phyloP scores from a whole-genome alignment of 2,888 invertebrate genomes.

The Heteromyza rotundicornis region DNA sequence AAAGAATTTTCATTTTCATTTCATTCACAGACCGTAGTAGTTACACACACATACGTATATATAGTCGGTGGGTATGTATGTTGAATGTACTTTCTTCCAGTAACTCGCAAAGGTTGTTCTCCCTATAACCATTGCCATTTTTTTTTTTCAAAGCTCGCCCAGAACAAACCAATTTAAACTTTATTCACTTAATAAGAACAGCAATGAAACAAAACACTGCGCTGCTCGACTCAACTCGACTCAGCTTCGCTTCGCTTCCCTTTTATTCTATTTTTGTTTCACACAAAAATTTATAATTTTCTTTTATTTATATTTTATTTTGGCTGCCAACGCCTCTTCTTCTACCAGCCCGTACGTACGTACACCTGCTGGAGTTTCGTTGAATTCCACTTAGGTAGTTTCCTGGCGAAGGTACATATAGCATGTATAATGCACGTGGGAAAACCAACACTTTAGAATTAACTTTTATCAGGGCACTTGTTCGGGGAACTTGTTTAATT shows the following conservation, averaged over 20 bases:
- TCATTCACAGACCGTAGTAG: no score
- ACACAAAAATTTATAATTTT: not conserved
- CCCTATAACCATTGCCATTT: no score
- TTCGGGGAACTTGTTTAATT: not conserved
- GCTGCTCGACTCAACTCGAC: no score
- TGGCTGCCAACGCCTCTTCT: no score
- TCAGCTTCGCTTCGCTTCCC: not conserved
- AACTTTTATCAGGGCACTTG: no score
- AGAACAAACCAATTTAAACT: conserved; percentile 4
- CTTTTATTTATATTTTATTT: no score
- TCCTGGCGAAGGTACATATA: not conserved
- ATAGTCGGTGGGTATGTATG: no score
- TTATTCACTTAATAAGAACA: conserved; percentile 3
- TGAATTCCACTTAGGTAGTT: not conserved
- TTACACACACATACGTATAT: no score
- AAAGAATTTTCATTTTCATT: not conserved
- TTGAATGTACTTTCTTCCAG: no score
- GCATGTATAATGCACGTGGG: not conserved
- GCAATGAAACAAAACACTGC: not conserved
- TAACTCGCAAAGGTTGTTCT: no score
- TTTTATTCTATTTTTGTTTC: not conserved
- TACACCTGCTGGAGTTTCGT: not conserved
- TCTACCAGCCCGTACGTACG: no score
- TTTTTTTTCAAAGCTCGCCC: no score
- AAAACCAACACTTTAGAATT: not conserved